These are phyloP conservation scores for Anoplius nigerrimus DNA, from an alignment of 2,888 invertebrate species.

Conservation along the genomic window DNA sequence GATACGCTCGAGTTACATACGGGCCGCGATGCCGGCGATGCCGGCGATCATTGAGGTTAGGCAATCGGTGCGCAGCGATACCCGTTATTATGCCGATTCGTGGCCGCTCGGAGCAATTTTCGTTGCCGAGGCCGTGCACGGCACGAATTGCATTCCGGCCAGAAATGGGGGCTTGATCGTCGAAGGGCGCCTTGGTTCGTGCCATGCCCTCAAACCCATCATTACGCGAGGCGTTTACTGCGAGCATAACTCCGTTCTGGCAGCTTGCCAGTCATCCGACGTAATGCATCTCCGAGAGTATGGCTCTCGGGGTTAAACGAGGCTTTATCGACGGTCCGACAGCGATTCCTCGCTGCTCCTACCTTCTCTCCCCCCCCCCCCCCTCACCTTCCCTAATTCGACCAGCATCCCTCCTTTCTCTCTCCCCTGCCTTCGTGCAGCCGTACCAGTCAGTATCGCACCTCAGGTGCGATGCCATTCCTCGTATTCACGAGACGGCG, in stretches of 20 bases:
- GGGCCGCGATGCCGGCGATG: not conserved
- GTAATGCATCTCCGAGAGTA: conserved; percentile 57
- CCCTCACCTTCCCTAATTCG: not conserved
- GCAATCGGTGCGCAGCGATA: conserved; percentile 44
- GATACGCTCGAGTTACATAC: not conserved
- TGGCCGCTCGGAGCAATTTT: conserved; percentile 47
- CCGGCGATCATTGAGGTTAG: conserved; percentile 30
- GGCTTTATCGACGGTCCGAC: conserved; percentile 52
- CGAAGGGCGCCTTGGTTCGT: conserved; percentile 51
- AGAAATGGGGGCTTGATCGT: conserved; percentile 42
- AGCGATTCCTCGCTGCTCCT: not conserved
- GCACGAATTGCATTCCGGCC: conserved; percentile 1
- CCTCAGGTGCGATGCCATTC: not conserved
- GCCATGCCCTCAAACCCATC: conserved; percentile 60
- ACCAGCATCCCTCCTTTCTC: not conserved
- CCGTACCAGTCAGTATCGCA: not conserved
- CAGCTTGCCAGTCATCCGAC: conserved; percentile 63
- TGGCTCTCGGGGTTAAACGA: conserved; percentile 49
- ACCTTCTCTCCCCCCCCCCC: not conserved
- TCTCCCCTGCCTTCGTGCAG: not conserved
- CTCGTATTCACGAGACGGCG: too few species aligned
- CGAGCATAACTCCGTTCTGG: conserved; percentile 51
- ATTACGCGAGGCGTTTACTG: conserved; percentile 58
- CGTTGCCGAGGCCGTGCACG: conserved; percentile 8
- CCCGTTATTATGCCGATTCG: conserved; percentile 53